Evolutionary conservation across 2,888 invertebrate genomes (phyloP), one percentile per base, ranked within the genome.

Genomic region (Luperina nickerlii): DNA sequence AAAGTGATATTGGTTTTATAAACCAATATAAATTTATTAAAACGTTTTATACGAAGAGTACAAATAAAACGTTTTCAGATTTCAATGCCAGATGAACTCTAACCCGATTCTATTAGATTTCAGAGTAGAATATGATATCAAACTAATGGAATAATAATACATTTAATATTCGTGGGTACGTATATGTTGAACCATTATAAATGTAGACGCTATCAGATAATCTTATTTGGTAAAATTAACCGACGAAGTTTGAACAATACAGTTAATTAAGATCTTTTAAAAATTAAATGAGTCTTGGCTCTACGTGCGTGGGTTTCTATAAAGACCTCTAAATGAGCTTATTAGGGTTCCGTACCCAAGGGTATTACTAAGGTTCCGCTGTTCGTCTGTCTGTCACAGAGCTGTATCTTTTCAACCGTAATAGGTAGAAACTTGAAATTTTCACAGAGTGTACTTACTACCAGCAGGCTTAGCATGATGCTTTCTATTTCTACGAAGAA

Each of bases 81-180:
- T 81, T 63, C 68, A 85, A 84, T 77, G 65, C 57, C 1, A 74
- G 32, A 83, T 78, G 86, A 84, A 83, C 78, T 76, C 27, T 67
- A 74, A 75, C 70, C 78, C 51, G 9, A 70, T 78, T 48, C 24
- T 62, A 65, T 74, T 74, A 54, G 69, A 78, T 71, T 70, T 73
- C 65, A 51, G 18, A 67, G 24, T 48, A 68, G 42, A 81, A 69
- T 65, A 66, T 45, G 69, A 76, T 73, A 66, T 63, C 62, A 57
- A 83, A 81, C 69, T 85, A 57, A 70, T 70, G 24, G 24, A 85
- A 81, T 57, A 84, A 85, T 70, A 75, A 85, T 70, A 75, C 51
- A 67, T 65, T 75, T n/a, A 63, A 76, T 74, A 65, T 83, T 78
- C 63, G 75, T 75, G 78, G 70, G 38, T 66, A 69, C 67, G 78